A percentile compares a stretch with the other conserved stretches of the same genome.
phyloP scores from a whole-genome alignment of 2,888 invertebrate genomes.

The Onchidella celtica region DNA sequence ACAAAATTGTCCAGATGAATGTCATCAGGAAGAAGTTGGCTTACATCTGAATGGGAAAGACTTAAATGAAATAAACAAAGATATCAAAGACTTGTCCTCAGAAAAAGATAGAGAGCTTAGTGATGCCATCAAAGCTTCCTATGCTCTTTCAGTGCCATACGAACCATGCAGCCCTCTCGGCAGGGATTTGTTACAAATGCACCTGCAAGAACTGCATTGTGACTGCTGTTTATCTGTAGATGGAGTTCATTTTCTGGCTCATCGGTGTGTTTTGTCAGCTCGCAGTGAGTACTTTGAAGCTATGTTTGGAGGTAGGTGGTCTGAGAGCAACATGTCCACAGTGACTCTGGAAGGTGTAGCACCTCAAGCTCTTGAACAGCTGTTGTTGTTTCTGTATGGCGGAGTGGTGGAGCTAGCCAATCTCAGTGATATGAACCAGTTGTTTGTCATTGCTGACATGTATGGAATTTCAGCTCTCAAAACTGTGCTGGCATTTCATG shows the following conservation, averaged over 20 bases:
- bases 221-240: conserved; percentile 63
- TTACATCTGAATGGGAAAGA: too few species aligned
- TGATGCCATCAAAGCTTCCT: conserved; percentile 50
- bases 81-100: not conserved
- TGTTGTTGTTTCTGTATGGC: conserved; percentile 95
- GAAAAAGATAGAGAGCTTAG: not conserved
- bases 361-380: conserved; percentile 88
- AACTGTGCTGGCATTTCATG: conserved; percentile 32
- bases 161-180: conserved; percentile 64
- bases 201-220: conserved; percentile 57
- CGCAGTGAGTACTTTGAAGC: conserved; percentile 95
- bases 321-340: conserved; percentile 89
- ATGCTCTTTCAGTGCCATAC: conserved; percentile 51
- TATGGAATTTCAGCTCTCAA: conserved; percentile 29
- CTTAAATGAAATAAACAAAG: not conserved
- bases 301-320: conserved; percentile 91
- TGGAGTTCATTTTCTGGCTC: conserved; percentile 61
- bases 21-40: too few species aligned
- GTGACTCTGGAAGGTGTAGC: conserved; percentile 88
- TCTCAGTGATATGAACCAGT: conserved; percentile 13
- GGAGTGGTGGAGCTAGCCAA: conserved; percentile 85
- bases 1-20: too few species aligned
- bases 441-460: conserved; percentile 46
- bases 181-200: conserved; percentile 63
- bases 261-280: conserved; percentile 90